Evolutionary conservation across 2,888 invertebrate genomes (phyloP).

Genomic region (Drosophila atripex): DNA sequence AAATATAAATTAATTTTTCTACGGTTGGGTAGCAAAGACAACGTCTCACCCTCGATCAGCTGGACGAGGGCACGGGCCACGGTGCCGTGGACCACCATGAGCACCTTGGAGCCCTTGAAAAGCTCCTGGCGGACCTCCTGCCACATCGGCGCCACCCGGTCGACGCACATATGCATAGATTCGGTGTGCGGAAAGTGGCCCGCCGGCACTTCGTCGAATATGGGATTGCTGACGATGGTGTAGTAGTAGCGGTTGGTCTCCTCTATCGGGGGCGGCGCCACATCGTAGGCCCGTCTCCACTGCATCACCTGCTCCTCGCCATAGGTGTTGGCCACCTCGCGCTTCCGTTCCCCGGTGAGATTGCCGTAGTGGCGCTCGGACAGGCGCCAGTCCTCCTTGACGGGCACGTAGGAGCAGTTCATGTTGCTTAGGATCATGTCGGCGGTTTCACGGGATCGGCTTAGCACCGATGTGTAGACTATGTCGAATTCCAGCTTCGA

Average conservation of each 20-base stretch:
- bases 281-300: slow-evolving; percentile 93
- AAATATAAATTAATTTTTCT: neutral
- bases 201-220: slow-evolving; percentile 88
- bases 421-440: slow-evolving; percentile 88
- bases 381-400: slow-evolving; percentile 91
- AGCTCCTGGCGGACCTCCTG: slow-evolving; percentile 87
- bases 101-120: slow-evolving; percentile 89
- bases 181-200: slow-evolving; percentile 93
- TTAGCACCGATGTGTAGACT: slow-evolving; percentile 92
- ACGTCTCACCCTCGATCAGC: slow-evolving; percentile 88
- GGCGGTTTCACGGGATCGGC: slow-evolving; percentile 90
- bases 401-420: slow-evolving; percentile 88
- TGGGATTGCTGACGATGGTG: slow-evolving; percentile 89
- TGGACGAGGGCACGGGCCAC: slow-evolving; percentile 94
- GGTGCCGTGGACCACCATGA: slow-evolving; percentile 94
- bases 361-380: slow-evolving; percentile 95
- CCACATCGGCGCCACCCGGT: slow-evolving; percentile 94
- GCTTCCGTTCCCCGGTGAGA: slow-evolving; percentile 93
- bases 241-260: slow-evolving; percentile 90
- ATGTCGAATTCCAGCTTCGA: slow-evolving; percentile 90
- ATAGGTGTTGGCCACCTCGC: slow-evolving; percentile 92
- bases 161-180: slow-evolving; percentile 92
- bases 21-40: neutral
- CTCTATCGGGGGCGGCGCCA: slow-evolving; percentile 92
- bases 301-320: slow-evolving; percentile 93